Conservation (phyloP, 1,140 invertebrate genomes). For the Saccostrea glomerata region DNA sequence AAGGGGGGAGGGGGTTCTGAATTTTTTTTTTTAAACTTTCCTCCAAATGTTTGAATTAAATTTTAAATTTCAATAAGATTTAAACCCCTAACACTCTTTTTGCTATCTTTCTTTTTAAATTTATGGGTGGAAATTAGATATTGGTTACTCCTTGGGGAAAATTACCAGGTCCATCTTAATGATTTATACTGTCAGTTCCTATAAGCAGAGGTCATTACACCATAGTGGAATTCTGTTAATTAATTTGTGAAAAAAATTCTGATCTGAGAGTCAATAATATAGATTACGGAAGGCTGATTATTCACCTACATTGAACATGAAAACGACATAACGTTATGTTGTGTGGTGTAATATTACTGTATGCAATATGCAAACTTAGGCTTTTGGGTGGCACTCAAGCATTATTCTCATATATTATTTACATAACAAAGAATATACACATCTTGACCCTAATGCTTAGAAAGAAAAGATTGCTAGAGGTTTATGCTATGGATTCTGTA, state of each 20-base stretch:
- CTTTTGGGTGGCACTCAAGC: conserved; percentile 10
- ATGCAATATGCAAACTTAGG: conserved; percentile 6
- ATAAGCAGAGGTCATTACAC: no score
- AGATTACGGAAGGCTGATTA: neutral
- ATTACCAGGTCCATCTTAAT: no score
- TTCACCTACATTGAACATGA: neutral
- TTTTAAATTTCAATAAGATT: no score
- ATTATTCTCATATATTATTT: conserved; percentile 12
- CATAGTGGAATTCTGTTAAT: neutral
- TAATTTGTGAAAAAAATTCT: neutral
- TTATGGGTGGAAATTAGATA: no score
- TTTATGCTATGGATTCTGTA: no score
- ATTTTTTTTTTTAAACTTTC: no score
- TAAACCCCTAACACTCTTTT: no score
- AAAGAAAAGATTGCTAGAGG: neutral
- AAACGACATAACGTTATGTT: neutral
- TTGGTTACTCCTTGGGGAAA: no score
- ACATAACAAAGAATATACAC: conserved; percentile 15
- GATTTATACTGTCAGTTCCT: no score
- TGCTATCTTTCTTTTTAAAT: no score
- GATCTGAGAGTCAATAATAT: neutral
- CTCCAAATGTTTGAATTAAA: no score
- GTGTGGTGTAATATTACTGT: neutral
- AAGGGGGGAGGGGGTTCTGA: no score
- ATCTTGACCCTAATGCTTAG: neutral